A percentile compares a stretch with the other conserved stretches of the same genome.
These are phyloP conservation scores for Seriola aureovittata DNA, from an alignment of 2,113 vertebrate species.

Conservation along the genomic window DNA sequence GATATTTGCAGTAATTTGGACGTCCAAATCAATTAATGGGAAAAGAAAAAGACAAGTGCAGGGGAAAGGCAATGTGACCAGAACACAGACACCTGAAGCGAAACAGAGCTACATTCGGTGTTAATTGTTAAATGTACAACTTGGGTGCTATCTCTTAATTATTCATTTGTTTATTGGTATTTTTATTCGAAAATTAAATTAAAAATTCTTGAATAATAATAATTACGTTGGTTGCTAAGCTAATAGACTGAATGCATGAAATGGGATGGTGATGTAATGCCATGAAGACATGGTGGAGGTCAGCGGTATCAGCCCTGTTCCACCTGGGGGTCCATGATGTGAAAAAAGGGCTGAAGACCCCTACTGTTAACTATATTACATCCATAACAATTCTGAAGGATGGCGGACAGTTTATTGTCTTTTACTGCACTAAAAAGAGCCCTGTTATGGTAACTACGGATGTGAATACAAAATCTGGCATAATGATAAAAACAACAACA, in stretches of 20 bases:
- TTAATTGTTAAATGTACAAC: too few relatives aligned
- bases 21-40: too few relatives aligned
- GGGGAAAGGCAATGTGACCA: too few relatives aligned
- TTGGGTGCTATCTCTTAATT: too few relatives aligned
- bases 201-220: neutral
- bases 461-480: conserved; percentile 39
- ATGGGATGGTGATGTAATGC: neutral
- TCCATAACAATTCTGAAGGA: conserved; percentile 25
- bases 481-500: conserved; percentile 56
- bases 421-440: conserved; percentile 30
- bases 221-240: neutral
- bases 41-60: too few relatives aligned
- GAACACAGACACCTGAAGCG: too few relatives aligned
- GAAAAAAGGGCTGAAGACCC: conserved; percentile 11
- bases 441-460: conserved; percentile 8
- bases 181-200: neutral
- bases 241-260: neutral
- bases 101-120: too few relatives aligned
- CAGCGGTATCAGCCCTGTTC: neutral
- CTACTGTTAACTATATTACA: conserved; percentile 29
- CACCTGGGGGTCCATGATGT: conserved; percentile 6
- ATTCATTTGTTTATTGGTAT: too few relatives aligned
- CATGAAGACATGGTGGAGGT: neutral
- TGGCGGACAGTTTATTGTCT: conserved; percentile 40
- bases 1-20: neutral